Evolutionary conservation across 2,888 invertebrate genomes (phyloP).

Genomic region (Drosophila rellima): DNA sequence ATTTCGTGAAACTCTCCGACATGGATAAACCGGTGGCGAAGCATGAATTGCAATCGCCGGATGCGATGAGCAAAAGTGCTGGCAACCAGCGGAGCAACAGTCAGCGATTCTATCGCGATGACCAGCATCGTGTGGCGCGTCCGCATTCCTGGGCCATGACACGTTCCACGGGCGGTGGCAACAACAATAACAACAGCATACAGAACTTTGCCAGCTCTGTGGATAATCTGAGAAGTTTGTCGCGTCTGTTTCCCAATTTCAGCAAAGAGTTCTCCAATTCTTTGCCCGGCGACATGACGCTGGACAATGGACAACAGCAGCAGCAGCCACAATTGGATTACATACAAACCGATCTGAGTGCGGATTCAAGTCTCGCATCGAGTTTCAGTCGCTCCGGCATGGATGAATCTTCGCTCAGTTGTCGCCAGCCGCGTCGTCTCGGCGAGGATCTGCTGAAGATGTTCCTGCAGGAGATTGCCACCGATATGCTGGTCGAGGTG

Average conservation of each 20-base stretch:
- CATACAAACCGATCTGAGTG: slow-evolving; percentile 87
- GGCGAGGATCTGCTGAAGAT: slow-evolving; percentile 95
- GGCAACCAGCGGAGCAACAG: slow-evolving; percentile 83
- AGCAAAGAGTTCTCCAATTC: slow-evolving; percentile 85
- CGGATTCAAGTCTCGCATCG: slow-evolving; percentile 87
- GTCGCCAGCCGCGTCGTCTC: slow-evolving; percentile 88
- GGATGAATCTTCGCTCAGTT: slow-evolving; percentile 86
- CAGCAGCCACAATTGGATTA: slow-evolving; percentile 84
- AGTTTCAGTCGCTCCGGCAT: slow-evolving; percentile 88
- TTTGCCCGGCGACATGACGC: slow-evolving; percentile 83
- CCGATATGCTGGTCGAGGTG: slow-evolving; percentile 94
- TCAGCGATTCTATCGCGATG: slow-evolving; percentile 83
- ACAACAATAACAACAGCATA: slow-evolving; percentile 72
- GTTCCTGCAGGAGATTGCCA: slow-evolving; percentile 96
- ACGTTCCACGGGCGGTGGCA: slow-evolving; percentile 87
- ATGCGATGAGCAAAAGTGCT: slow-evolving; percentile 84
- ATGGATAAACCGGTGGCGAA: slow-evolving; percentile 89
- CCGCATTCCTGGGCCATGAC: slow-evolving; percentile 87
- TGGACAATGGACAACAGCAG: slow-evolving; percentile 67
- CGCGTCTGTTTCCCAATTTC: slow-evolving; percentile 89
- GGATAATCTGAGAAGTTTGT: slow-evolving; percentile 87
- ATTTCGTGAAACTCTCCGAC: slow-evolving; percentile 92
- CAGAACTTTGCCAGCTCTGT: slow-evolving; percentile 87
- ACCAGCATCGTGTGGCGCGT: slow-evolving; percentile 83
- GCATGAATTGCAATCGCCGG: slow-evolving; percentile 86